Evolutionary conservation across 2,888 invertebrate genomes (phyloP).

Genomic region (Mystacides longicornis): DNA sequence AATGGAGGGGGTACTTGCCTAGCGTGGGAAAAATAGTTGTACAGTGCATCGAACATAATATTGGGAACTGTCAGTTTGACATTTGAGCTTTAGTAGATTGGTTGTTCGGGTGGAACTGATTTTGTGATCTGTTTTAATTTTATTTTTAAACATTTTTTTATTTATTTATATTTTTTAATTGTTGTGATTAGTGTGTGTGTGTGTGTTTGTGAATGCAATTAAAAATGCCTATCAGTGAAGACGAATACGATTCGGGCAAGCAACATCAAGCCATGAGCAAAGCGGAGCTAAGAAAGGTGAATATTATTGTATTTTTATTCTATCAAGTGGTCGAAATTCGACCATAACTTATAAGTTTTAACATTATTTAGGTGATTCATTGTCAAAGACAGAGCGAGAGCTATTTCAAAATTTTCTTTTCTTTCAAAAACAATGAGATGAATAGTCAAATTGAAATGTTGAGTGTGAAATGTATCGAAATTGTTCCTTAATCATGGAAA

Average conservation of each 20-base stretch:
- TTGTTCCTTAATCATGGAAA: too few relatives aligned
- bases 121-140: neutral
- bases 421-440: too few relatives aligned
- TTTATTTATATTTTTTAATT: neutral
- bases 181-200: neutral
- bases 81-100: constrained; percentile 12
- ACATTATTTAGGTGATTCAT: too few relatives aligned
- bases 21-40: constrained; percentile 12
- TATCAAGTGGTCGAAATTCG: too few relatives aligned
- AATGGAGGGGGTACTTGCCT: constrained; percentile 8
- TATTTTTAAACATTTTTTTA: neutral
- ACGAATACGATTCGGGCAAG: constrained; percentile 51
- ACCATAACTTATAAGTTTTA: too few relatives aligned
- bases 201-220: neutral
- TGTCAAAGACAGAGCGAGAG: too few relatives aligned
- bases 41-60: too few relatives aligned
- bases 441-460: too few relatives aligned
- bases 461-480: too few relatives aligned
- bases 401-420: too few relatives aligned
- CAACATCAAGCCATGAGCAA: constrained; percentile 55
- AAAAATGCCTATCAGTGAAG: constrained; percentile 55
- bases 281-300: constrained; percentile 63
- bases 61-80: constrained; percentile 21
- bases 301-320: too few relatives aligned
- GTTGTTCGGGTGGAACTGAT: neutral